Base-by-base conservation (phyloP, 1,140 invertebrate species). In the Euwallacea fornicatus region DNA sequence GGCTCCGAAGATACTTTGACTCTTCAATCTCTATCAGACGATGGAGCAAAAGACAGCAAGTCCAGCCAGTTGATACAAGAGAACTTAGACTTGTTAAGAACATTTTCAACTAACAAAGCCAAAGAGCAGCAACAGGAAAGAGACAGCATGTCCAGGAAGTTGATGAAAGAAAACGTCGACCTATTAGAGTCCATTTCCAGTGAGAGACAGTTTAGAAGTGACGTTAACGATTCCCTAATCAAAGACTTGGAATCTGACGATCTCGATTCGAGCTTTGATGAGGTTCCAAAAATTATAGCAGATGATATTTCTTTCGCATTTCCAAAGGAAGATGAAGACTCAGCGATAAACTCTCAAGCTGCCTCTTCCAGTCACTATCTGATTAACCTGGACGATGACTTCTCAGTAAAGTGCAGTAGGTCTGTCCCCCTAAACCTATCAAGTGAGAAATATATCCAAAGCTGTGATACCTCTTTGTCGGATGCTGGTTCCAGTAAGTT, bases 61-160 rank as follows among this genome's bases (percentile, higher is more conserved):
- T 68, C 71, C 11, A 42, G 47, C 13, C 11, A 68, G 41, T 43
- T 64, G 13, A 68, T 67, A 15, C 58, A 67, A 64, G 66, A 68
- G 44, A 73, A 69, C 41, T 43, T 65, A 9, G 71, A 73, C 46
- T 16, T 73, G 46, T 55, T 73, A 21, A 69, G 58, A 46, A 54
- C 53, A n/a, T 65, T 62, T 54, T 59, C 71, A 11, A 33, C 53
- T 13, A 67, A 62, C 16, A 71, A 71, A 60, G 8, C 42, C 9
- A 64, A 65, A 33, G 46, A 43, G 3, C 33, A 42, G 6, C 21
- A 61, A 43, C 21, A 61, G 59, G 11, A 46, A 2, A 11, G 59
- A 43, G 10, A 15, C 10, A 42, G 16, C 11, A 16, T 47, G 21
- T 68, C 66, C 33, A 61, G n/a, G 21, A 61, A 60, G 21, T 13